These are phyloP conservation scores for Todiramphus chloris DNA, from an alignment of 2,113 vertebrate species.

Conservation along the genomic window DNA sequence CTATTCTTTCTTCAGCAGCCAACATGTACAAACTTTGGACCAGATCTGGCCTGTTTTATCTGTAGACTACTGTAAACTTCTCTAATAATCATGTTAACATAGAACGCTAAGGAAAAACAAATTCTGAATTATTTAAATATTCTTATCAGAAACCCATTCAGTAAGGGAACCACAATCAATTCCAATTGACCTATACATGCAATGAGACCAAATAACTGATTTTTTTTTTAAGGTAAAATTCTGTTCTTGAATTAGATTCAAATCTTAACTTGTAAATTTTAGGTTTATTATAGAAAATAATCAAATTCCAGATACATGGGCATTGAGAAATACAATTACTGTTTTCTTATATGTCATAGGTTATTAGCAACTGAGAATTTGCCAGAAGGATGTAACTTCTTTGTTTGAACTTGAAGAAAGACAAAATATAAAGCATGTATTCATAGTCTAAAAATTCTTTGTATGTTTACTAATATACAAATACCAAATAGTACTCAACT, in stretches of 20 bases:
- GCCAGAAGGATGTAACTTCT: not conserved
- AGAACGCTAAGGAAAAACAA: not conserved
- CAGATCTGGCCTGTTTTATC: not conserved
- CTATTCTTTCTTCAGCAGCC: not conserved
- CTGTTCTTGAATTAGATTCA: not conserved
- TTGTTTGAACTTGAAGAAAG: not conserved
- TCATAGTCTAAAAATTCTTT: not conserved
- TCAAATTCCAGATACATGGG: not conserved
- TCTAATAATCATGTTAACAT: not conserved
- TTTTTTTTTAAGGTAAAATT: not conserved
- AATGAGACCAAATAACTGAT: not conserved
- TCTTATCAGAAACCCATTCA: not conserved
- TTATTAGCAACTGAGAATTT: not conserved
- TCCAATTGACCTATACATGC: not conserved
- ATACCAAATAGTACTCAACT: not conserved
- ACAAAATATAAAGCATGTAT: not conserved
- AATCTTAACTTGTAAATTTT: not conserved
- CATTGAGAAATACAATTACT: not conserved
- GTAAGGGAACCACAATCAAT: not conserved
- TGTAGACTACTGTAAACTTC: not conserved
- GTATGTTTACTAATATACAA: not conserved
- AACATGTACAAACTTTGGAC: not conserved
- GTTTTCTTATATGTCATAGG: not conserved
- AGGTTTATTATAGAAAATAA: not conserved
- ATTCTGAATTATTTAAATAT: not conserved